Percentiles rank a stretch among this genome's conserved stretches.
Evolutionary conservation across 2,113 vertebrate genomes (phyloP).

Genomic region (Istiophorus platypterus): DNA sequence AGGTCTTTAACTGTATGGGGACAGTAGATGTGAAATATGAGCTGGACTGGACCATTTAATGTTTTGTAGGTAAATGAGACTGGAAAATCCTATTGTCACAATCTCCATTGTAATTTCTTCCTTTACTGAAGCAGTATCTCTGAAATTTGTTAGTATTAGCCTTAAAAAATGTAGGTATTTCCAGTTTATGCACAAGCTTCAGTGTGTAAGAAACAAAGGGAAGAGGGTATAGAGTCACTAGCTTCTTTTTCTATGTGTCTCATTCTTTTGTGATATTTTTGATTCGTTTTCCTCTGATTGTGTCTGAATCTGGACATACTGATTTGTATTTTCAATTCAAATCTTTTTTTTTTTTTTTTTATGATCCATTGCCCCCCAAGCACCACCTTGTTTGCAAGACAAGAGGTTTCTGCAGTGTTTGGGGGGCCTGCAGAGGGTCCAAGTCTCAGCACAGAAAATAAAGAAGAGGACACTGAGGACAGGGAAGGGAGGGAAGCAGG

Average conservation of each 20-base stretch:
- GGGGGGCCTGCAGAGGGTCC: constrained; percentile 42
- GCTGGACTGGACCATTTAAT: neutral
- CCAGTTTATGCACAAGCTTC: neutral
- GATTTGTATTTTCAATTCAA: neutral
- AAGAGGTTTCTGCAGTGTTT: constrained; percentile 14
- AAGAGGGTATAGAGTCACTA: neutral
- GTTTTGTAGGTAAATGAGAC: neutral
- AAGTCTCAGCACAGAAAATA: constrained; percentile 58
- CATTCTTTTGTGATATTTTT: neutral
- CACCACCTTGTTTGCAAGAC: neutral
- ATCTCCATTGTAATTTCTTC: neutral
- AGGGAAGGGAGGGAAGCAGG: constrained; percentile 68
- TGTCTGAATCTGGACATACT: neutral
- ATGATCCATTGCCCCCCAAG: neutral
- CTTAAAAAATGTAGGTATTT: neutral
- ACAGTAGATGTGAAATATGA: neutral
- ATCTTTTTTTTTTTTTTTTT: neutral
- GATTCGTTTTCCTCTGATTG: neutral
- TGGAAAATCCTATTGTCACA: neutral
- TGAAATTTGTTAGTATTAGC: neutral
- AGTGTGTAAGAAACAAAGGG: neutral
- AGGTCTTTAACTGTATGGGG: neutral
- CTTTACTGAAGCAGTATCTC: neutral
- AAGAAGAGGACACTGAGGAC: constrained; percentile 57
- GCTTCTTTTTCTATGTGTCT: neutral